A percentile compares a stretch with the other conserved stretches of the same genome.
Evolutionary conservation across 2,888 invertebrate species (phyloP).

Genomic region (Cataglyphis rosenhaueri): DNA sequence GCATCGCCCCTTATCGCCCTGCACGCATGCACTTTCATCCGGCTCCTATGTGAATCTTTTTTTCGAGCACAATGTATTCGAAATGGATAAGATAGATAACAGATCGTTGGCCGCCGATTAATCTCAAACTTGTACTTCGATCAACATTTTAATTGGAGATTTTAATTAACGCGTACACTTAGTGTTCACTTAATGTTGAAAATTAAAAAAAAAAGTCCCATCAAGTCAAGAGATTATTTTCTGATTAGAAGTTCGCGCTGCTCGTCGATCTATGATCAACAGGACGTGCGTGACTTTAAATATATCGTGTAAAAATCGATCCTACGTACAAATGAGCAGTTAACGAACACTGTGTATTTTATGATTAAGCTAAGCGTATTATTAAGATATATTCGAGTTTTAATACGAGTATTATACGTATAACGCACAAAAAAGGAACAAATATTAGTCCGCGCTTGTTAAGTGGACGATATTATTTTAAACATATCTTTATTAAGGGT

Average conservation of each 20-base stretch:
- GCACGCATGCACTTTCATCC: constrained; percentile 65
- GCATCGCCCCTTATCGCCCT: constrained; percentile 55
- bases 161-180: constrained; percentile 9
- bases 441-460: constrained; percentile 3
- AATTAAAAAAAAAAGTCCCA: not conserved
- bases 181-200: not conserved
- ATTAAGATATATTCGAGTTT: not conserved
- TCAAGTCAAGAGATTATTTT: not conserved
- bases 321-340: constrained; percentile 4
- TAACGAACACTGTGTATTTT: not conserved
- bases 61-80: constrained; percentile 8
- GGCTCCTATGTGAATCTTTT: constrained; percentile 47
- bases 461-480: constrained; percentile 3
- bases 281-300: constrained; percentile 6
- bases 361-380: constrained; percentile 1
- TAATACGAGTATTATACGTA: not conserved
- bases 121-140: not conserved
- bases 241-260: not conserved
- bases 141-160: constrained; percentile 10
- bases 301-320: constrained; percentile 12
- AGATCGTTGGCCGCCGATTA: constrained; percentile 8
- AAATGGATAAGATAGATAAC: not conserved
- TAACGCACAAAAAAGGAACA: not conserved
- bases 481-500: constrained; percentile 28
- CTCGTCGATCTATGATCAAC: not conserved